These are phyloP conservation scores for Hypsibius dujardini DNA, from an alignment of 1,140 invertebrate genomes.

Conservation along the genomic window DNA sequence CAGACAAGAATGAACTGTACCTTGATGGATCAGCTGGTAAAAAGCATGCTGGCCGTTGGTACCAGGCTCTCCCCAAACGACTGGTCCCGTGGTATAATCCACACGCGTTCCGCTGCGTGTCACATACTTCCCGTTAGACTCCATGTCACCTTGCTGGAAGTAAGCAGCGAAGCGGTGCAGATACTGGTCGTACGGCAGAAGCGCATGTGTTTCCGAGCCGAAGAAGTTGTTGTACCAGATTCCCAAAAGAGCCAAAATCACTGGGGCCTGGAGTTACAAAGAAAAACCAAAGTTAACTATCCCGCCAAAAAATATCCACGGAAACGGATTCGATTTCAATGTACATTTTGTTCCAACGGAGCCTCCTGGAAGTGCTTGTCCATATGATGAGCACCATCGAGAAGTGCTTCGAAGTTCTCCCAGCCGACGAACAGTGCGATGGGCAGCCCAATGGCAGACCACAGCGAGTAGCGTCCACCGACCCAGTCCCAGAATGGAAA, in stretches of 20 bases:
- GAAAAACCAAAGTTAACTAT: conserved; percentile 17
- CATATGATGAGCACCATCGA: conserved; percentile 76
- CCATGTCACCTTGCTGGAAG: conserved; percentile 99
- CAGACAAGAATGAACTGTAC: conserved; percentile 22
- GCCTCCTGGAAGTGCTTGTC: conserved; percentile 79
- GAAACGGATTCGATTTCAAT: conserved; percentile 25
- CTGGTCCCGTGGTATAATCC: conserved; percentile 67
- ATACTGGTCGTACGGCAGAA: conserved; percentile 96
- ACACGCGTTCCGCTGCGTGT: conserved; percentile 56
- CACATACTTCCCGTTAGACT: conserved; percentile 85
- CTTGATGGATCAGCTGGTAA: conserved; percentile 89
- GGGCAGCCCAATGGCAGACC: conserved; percentile 94
- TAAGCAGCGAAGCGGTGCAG: conserved; percentile 95
- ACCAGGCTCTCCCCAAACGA: conserved; percentile 91
- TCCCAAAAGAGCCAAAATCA: conserved; percentile 79
- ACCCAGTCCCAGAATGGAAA: conserved; percentile 99
- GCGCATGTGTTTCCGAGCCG: conserved; percentile 79
- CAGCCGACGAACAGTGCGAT: conserved; percentile 59
- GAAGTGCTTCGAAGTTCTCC: conserved; percentile 80
- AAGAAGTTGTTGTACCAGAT: conserved; percentile 93
- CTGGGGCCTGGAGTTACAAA: conserved; percentile 53
- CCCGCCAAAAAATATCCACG: conserved; percentile 11
- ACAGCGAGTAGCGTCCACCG: conserved; percentile 87
- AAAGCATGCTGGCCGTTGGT: conserved; percentile 99
- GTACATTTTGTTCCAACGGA: conserved; percentile 82